Evolutionary conservation across 2,888 invertebrate genomes (phyloP), one percentile per base, ranked within the genome.

Genomic region (Prosapia bicincta): DNA sequence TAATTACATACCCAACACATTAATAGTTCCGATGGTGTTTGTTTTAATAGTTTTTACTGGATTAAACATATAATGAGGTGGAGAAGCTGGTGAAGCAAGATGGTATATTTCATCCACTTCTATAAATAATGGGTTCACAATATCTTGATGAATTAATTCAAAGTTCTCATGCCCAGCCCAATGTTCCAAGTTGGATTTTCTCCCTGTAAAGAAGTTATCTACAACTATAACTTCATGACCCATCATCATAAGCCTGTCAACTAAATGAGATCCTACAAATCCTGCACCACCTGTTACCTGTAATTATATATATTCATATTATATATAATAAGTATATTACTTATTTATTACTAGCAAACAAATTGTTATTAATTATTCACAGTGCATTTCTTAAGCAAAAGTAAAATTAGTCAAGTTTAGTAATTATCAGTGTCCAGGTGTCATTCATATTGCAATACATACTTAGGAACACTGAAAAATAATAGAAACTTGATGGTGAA

Each of bases 161-260:
- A 99, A 99, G 86, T 99, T 99, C 82, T 97, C 94, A 85, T 99
- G 99, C 0, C 99, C 99, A 76, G 99, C 90, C 99, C 99, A 99
- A 83, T 99, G 99, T 83, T 98, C 98, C 0, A 99, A 94, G 85
- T 99, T 99, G 54, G 96, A 89, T 84, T 98, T 98, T 20, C 98
- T 90, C 0, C 99, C 99, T 0, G 99, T 99, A 85, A 97, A 99
- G 86, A 99, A 98, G 85, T 99, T 99, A 85, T 99, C 99, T 0
- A 94, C 97, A 0, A 98, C 98, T 81, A 97, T 97, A 0, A 99
- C 91, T 86, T 98, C 98, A 85, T 99, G 98, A 0, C 98, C 98
- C 82, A 94, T 93, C 80, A 93, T 88, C 98, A 99, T 98, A 72
- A 99, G 88, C 80, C 92, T 88, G 85, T 99, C 99, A 0, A 98